phyloP scores from a whole-genome alignment of 2,113 vertebrate species.

The Rafetus swinhoei region DNA sequence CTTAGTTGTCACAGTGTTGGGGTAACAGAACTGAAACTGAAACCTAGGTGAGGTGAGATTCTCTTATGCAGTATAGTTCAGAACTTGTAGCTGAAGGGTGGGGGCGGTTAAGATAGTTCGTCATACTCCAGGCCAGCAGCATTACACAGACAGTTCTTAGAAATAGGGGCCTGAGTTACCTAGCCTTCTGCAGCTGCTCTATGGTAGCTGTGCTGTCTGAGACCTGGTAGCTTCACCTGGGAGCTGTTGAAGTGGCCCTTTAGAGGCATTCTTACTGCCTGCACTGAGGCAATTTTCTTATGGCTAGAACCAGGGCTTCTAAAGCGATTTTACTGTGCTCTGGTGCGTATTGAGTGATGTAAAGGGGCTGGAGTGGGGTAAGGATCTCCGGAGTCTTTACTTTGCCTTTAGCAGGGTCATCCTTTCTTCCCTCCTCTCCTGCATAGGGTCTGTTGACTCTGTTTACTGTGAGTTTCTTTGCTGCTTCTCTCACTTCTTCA shows the following conservation, averaged over 20 bases:
- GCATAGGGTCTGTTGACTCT: accelerated
- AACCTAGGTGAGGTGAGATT: background rate
- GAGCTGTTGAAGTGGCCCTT: background rate
- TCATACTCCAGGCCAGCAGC: background rate
- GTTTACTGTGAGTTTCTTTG: accelerated
- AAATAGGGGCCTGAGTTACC: background rate
- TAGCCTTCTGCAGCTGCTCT: background rate
- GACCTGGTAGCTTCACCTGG: background rate
- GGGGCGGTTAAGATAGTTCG: background rate
- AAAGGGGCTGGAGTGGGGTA: background rate
- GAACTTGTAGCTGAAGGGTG: background rate
- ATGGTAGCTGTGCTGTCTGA: background rate
- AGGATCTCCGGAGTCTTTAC: accelerated
- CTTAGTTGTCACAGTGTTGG: background rate
- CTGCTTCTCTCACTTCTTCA: accelerated
- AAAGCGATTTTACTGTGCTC: background rate
- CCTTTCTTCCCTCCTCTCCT: background rate
- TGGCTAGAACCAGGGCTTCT: background rate
- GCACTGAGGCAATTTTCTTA: background rate
- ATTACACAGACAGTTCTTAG: background rate
- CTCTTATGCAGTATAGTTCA: background rate
- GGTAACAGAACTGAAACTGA: background rate
- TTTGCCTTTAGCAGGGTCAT: accelerated
- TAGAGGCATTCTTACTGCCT: accelerated
- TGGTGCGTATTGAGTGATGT: background rate